Evolutionary conservation across 1,140 invertebrate genomes (phyloP).

Genomic region (Euborellia annulipes): DNA sequence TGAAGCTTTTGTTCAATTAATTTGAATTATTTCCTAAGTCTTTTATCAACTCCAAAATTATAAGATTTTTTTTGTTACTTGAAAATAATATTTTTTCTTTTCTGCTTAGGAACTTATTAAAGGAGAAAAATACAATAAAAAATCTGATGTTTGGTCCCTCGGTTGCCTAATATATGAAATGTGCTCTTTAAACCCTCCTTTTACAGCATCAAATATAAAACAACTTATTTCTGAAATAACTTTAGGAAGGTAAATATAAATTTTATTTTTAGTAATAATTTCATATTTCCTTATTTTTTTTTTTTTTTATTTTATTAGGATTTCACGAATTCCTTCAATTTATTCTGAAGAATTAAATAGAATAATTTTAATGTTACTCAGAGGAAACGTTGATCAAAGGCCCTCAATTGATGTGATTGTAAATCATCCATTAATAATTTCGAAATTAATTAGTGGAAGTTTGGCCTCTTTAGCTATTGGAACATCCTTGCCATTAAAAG

Average conservation of each 20-base stretch:
- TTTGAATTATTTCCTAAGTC: no score
- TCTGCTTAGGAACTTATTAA: slow-evolving; percentile 32
- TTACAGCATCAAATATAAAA: slow-evolving; percentile 31
- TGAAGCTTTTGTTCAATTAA: no score
- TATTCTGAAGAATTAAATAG: slow-evolving; percentile 38
- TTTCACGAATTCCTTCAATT: slow-evolving; percentile 29
- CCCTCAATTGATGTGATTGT: slow-evolving; percentile 39
- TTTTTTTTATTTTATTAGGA: slow-evolving; percentile 18
- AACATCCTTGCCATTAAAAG: no score
- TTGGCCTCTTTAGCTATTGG: no score
- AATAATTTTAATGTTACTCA: slow-evolving; percentile 36
- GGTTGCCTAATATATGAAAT: slow-evolving; percentile 30
- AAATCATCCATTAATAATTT: slow-evolving; percentile 32
- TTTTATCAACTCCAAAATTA: no score
- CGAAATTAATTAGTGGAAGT: slow-evolving; percentile 6
- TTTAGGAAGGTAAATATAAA: slow-evolving; percentile 22
- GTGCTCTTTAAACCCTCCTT: slow-evolving; percentile 34
- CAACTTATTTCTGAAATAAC: slow-evolving; percentile 34
- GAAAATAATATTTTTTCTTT: slow-evolving; percentile 10
- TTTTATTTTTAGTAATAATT: not conserved
- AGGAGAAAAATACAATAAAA: slow-evolving; percentile 39
- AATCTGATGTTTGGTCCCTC: slow-evolving; percentile 40
- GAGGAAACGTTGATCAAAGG: slow-evolving; percentile 32
- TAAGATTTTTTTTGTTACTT: not conserved
- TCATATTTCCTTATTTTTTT: slow-evolving; percentile 3